Percentiles rank a stretch among this genome's conserved stretches.
These are phyloP conservation scores for Ariolimax columbianus DNA, from an alignment of 2,888 invertebrate genomes.

Conservation along the genomic window DNA sequence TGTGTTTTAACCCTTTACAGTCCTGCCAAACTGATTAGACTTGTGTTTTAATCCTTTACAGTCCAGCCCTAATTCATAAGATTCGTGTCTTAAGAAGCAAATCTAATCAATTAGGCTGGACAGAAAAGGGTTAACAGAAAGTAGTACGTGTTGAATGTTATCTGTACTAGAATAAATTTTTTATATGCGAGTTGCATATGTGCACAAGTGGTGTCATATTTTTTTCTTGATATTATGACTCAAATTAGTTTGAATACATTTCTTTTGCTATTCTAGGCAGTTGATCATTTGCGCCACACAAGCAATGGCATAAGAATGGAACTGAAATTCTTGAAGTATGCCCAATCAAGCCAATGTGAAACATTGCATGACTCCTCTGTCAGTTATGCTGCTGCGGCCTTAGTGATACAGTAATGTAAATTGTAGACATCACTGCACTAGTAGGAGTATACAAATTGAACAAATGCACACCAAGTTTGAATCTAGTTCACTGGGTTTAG, in stretches of 20 bases:
- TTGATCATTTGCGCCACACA: conserved; percentile 83
- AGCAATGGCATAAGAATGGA: conserved; percentile 86
- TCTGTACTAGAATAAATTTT: too few species aligned
- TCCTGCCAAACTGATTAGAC: too few species aligned
- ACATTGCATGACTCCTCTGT: conserved; percentile 95
- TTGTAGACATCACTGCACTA: not conserved
- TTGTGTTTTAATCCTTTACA: too few species aligned
- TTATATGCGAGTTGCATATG: too few species aligned
- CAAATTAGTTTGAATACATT: not conserved
- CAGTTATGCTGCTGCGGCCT: conserved; percentile 88
- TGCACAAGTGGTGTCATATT: too few species aligned
- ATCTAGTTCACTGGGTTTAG: not conserved
- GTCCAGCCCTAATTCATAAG: too few species aligned
- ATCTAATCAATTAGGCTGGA: too few species aligned
- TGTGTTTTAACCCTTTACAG: too few species aligned
- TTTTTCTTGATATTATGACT: too few species aligned
- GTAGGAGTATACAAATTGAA: not conserved
- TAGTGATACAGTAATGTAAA: conserved; percentile 65
- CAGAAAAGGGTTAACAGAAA: too few species aligned
- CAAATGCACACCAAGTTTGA: not conserved
- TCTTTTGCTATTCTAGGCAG: conserved; percentile 81
- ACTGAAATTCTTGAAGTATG: conserved; percentile 95
- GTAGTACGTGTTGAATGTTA: too few species aligned
- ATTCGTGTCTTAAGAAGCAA: too few species aligned
- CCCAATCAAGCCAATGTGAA: conserved; percentile 96